Percentiles rank a stretch among this genome's conserved stretches.
These are phyloP conservation scores for Synanthedon andrenaeformis DNA, from an alignment of 2,888 invertebrate species.

Conservation along the genomic window DNA sequence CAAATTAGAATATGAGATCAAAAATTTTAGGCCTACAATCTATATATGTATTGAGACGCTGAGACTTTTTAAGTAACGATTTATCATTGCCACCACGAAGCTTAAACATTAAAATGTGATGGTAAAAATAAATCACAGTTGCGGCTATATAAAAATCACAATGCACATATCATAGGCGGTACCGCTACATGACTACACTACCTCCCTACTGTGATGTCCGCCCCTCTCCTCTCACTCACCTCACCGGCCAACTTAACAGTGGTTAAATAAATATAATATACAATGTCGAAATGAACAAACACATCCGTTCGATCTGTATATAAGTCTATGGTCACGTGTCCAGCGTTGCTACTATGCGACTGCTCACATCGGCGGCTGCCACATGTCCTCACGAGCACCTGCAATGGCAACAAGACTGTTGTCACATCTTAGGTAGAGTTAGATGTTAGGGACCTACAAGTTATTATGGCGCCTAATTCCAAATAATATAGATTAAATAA, in stretches of 20 bases:
- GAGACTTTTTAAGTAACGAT: slow-evolving; percentile 61
- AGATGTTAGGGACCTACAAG: too few relatives aligned
- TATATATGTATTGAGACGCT: slow-evolving; percentile 33
- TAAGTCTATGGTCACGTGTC: too few relatives aligned
- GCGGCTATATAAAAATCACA: slow-evolving; percentile 56
- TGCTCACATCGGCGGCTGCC: neutral
- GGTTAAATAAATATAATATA: slow-evolving; percentile 46
- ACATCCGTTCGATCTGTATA: neutral
- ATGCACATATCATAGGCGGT: slow-evolving; percentile 61
- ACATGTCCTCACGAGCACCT: neutral
- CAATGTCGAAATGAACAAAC: slow-evolving; percentile 10
- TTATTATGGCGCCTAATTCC: too few relatives aligned
- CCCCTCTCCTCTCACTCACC: slow-evolving; percentile 13
- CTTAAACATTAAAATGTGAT: slow-evolving; percentile 51
- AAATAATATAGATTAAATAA: too few relatives aligned
- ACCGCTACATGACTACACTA: slow-evolving; percentile 54
- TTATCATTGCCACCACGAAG: slow-evolving; percentile 60
- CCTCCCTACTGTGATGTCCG: slow-evolving; percentile 28
- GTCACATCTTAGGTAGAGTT: too few relatives aligned
- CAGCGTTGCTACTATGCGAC: neutral
- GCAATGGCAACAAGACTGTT: too few relatives aligned
- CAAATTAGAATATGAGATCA: slow-evolving; percentile 72
- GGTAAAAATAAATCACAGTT: slow-evolving; percentile 65
- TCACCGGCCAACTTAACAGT: slow-evolving; percentile 42
- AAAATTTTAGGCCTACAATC: slow-evolving; percentile 67